Evolutionary conservation across 2,113 vertebrate genomes (phyloP).

Genomic region (Macroglossus sobrinus): DNA sequence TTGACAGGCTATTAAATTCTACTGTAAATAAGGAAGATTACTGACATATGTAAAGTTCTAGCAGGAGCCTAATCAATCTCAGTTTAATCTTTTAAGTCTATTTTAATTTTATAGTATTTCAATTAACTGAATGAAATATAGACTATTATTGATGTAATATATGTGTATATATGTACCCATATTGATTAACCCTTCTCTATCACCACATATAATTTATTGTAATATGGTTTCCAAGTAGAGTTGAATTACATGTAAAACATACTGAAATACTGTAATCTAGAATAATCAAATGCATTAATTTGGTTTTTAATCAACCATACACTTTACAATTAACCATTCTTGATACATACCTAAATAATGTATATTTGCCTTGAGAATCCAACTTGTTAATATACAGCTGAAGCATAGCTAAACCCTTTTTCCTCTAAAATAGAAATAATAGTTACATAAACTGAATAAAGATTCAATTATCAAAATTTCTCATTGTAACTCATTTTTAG

Average conservation of each 20-base stretch:
- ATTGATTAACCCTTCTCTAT: background rate
- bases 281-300: background rate
- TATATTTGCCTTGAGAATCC: constrained; percentile 90
- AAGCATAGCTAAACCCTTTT: constrained; percentile 88
- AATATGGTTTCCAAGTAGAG: background rate
- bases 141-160: background rate
- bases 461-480: constrained; percentile 42
- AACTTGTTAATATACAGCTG: constrained; percentile 94
- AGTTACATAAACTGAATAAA: constrained; percentile 41
- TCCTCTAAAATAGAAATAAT: constrained; percentile 84
- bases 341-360: constrained; percentile 90
- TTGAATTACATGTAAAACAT: constrained; percentile 2
- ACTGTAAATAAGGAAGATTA: constrained; percentile 19
- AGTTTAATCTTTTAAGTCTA: background rate
- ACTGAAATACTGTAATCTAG: background rate
- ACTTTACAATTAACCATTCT: background rate
- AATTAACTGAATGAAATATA: constrained; percentile 8
- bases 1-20: background rate
- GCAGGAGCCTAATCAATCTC: background rate
- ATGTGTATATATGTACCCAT: background rate
- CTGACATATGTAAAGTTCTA: background rate
- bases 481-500: constrained; percentile 38
- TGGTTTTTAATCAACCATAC: background rate
- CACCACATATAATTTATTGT: background rate
- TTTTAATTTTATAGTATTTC: background rate